Percentiles rank a stretch among this genome's conserved stretches.
These are phyloP conservation scores for Pipistrellus kuhlii DNA, from an alignment of 2,797 vertebrate species.

Conservation along the genomic window DNA sequence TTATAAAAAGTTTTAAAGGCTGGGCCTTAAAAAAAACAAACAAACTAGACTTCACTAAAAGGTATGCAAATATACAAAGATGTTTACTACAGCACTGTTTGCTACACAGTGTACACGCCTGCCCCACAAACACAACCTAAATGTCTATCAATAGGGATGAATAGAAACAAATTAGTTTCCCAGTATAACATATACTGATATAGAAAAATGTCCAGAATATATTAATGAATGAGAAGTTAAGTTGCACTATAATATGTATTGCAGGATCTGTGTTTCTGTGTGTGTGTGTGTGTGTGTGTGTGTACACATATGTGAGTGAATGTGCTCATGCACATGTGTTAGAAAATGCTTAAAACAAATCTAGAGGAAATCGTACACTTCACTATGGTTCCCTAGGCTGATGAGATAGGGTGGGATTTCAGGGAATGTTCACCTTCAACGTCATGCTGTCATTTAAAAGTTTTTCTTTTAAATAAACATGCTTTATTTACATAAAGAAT, in stretches of 20 bases:
- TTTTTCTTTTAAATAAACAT: constrained; percentile 37
- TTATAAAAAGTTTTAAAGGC: not conserved
- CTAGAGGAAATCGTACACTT: not conserved
- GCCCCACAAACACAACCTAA: not conserved
- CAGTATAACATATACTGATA: not conserved
- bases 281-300: fast-evolving
- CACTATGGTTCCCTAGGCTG: not conserved
- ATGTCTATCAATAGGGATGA: not conserved
- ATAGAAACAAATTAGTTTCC: constrained; percentile 30
- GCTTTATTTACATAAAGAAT: constrained; percentile 9
- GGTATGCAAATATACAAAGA: not conserved
- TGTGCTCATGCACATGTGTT: not conserved
- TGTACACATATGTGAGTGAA: fast-evolving
- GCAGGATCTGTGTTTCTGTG: not conserved
- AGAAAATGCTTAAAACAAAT: not conserved
- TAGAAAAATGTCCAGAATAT: not conserved
- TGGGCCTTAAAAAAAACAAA: not conserved
- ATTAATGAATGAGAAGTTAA: not conserved
- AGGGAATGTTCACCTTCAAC: not conserved
- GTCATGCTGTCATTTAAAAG: not conserved
- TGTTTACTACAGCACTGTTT: not conserved
- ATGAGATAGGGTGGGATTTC: not conserved
- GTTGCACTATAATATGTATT: not conserved
- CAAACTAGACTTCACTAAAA: constrained; percentile 18
- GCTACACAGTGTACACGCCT: not conserved